These are phyloP conservation scores for Caradrina kadenii DNA, from an alignment of 2,888 invertebrate species.

Conservation along the genomic window DNA sequence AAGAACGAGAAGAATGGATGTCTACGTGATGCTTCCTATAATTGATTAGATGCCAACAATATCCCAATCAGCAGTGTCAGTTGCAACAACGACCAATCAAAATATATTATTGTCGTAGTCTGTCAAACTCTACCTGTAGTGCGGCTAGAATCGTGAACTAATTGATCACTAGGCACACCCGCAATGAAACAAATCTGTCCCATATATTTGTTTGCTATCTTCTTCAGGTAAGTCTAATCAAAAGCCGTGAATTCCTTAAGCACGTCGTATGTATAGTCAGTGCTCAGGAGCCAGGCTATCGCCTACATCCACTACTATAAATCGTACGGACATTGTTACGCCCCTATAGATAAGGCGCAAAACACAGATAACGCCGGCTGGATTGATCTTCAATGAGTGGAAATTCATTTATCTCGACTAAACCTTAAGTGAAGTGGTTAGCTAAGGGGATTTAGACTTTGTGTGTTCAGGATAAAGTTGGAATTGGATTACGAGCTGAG, in stretches of 20 bases:
- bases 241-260: conserved; percentile 31
- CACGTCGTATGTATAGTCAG: conserved; percentile 48
- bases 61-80: too few relatives aligned
- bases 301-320: conserved; percentile 71
- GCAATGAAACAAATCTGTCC: not conserved
- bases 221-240: conserved; percentile 43
- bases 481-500: conserved; percentile 49
- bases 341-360: conserved; percentile 82
- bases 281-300: conserved; percentile 42
- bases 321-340: conserved; percentile 78
- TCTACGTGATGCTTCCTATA: too few relatives aligned
- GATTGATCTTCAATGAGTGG: conserved; percentile 89
- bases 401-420: conserved; percentile 88
- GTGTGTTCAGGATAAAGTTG: conserved; percentile 36
- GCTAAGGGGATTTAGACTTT: conserved; percentile 60
- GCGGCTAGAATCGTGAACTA: not conserved
- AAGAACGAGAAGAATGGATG: too few relatives aligned
- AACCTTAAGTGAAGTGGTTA: conserved; percentile 63
- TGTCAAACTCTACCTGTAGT: not conserved
- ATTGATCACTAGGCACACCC: not conserved
- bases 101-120: not conserved
- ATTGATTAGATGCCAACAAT: too few relatives aligned
- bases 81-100: too few relatives aligned
- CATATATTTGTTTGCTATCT: conserved; percentile 41
- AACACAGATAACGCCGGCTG: conserved; percentile 85